Evolutionary conservation across 2,113 vertebrate genomes (phyloP), one percentile per base, ranked within the genome.

Genomic region (Antennarius striatus): DNA sequence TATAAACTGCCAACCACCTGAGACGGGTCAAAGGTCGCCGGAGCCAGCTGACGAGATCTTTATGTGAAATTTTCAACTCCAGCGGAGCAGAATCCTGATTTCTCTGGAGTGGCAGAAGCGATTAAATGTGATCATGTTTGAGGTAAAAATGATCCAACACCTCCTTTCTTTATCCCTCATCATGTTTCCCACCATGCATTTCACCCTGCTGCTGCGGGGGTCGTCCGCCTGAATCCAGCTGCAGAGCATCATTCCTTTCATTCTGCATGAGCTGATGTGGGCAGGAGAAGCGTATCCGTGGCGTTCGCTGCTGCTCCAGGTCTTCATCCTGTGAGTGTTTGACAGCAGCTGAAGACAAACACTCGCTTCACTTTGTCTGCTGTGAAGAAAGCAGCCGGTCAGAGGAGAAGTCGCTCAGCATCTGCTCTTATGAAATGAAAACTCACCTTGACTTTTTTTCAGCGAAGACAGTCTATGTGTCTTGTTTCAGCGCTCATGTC

Each of bases 311-410:
- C 30, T 28, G 56, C 65, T 17, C 2, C n/a, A 9, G 39, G 32
- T 73, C 64, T 43, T 63, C 13, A 48, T 77, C 49, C 30, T 16
- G 39, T 10, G 60, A 74, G 52, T 42, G 65, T 13, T 6, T 39
- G 68, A 59, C 70, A 71, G 61, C 75, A 46, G 64, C 65, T 69
- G 68, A 45, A 63, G 51, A 70, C 49, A 22, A 45, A 51, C 28
- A n/a, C 57, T 69, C 56, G 14, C 60, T 80, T 74, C 65, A 85
- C 67, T 73, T 83, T 36, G 72, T 84, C 77, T 79, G 16, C 72
- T 4, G 42, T 13, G 28, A 61, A 75, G 69, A 77, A 77, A 75
- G 48, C 16, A 56, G 67, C 53, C 28, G 28, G 80, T 68, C 28
- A 3, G 64, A 70, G 73, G 50, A 36, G 16, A 16, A 53, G 70